Evolutionary conservation across 2,797 vertebrate species (phyloP), one percentile per base, ranked within the genome.

Genomic region (Fratercula arctica): DNA sequence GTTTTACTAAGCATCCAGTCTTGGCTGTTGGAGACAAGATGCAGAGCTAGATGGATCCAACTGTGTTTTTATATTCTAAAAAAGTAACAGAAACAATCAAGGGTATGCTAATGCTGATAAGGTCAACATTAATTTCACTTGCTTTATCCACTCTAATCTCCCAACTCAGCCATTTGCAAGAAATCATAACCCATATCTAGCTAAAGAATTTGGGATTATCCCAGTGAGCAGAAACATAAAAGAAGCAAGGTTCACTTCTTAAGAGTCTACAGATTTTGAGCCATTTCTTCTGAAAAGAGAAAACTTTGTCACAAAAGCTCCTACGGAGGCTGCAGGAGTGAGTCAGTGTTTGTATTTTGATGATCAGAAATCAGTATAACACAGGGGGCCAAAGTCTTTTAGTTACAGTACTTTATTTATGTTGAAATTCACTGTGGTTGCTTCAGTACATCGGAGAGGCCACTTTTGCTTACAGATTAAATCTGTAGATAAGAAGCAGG

Each of bases 401-500:
- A 31, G 46, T 35, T 41, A 19, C 41, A 29, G 31, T 19, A 8
- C 35, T 90, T 68, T 20, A 45, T 39, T 74, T 73, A 50, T 46
- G 54, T 12, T 67, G 68, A 56, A 77, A 89, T 68, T 72, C 59
- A 51, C 48, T 0, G 1, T 12, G 20, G 48, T 66, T 79, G 35
- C 67, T 85, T 50, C 50, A 56, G 68, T 53, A 64, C 56, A 37
- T 61, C 66, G 17, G 56, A 95, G 90, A 87, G 68, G 86, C 60
- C 50, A 67, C 68, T 95, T 94, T 39, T 72, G 64, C 92, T 87
- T 72, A 54, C n/a, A 72, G 92, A 92, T 95, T 35, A 83, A 93
- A 94, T 87, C 69, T 87, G 73, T 45, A 69, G 95, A 83, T 82
- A 69, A 83, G 93, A 77, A 95, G 93, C 95, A 95, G 94, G 93